Evolutionary conservation across 2,797 vertebrate genomes (phyloP).

Genomic region (Vultur gryphus): DNA sequence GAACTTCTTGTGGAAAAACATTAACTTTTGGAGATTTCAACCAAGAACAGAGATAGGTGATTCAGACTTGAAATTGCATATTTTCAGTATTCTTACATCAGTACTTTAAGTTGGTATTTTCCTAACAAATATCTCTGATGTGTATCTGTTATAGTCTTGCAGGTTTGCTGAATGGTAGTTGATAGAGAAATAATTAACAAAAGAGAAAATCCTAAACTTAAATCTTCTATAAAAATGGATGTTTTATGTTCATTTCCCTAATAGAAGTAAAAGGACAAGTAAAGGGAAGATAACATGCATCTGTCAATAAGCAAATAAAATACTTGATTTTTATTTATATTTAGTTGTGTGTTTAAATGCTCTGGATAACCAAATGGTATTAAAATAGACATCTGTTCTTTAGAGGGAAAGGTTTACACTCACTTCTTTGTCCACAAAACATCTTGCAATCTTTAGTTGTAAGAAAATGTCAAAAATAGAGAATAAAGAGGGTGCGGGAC

Average conservation of each 20-base stretch:
- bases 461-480: not conserved
- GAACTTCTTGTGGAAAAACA: not conserved
- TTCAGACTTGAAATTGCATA: not conserved
- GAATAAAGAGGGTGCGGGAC: rapidly evolving
- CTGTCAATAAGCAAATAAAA: not conserved
- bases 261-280: not conserved
- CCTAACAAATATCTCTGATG: not conserved
- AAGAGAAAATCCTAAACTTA: not conserved
- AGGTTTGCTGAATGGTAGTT: not conserved
- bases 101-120: not conserved
- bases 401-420: not conserved
- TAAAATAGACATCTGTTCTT: not conserved
- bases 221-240: not conserved
- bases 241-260: not conserved
- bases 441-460: not conserved
- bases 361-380: not conserved
- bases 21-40: not conserved
- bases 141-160: not conserved
- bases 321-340: not conserved
- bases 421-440: not conserved
- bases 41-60: not conserved
- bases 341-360: not conserved
- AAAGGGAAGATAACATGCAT: not conserved
- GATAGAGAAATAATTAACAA: not conserved
- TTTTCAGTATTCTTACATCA: not conserved